A percentile compares a stretch with the other conserved stretches of the same genome.
Evolutionary conservation across 2,113 vertebrate species (phyloP).

Genomic region (Cardinalis cardinalis): DNA sequence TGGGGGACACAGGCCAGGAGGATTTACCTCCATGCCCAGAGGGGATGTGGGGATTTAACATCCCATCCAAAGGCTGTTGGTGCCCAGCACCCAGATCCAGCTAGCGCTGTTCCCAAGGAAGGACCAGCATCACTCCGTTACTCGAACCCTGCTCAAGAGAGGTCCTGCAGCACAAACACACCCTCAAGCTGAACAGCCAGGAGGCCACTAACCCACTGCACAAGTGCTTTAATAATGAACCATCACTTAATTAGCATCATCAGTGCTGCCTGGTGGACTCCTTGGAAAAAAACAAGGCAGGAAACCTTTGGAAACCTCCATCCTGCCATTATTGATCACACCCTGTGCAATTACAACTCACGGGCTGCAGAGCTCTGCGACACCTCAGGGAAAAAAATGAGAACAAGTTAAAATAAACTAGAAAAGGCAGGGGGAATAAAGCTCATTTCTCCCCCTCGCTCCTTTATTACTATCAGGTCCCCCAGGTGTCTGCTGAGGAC

Average conservation of each 20-base stretch:
- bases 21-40: not conserved
- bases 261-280: not conserved
- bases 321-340: accelerated
- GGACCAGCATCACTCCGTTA: accelerated
- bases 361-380: accelerated
- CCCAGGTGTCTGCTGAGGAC: not conserved
- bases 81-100: accelerated
- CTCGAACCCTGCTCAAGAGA: not conserved
- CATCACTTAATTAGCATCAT: conserved; percentile 31
- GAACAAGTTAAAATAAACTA: not conserved
- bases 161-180: not conserved
- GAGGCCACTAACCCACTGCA: not conserved
- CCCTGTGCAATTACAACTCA: not conserved
- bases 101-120: accelerated
- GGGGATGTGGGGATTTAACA: not conserved
- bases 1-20: not conserved
- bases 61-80: not conserved
- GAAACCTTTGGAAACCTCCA: not conserved
- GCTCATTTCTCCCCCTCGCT: not conserved
- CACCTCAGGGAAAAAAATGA: not conserved
- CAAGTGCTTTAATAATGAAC: conserved; percentile 42
- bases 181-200: not conserved
- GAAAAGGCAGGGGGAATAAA: not conserved
- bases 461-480: not conserved
- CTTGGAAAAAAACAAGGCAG: not conserved